A percentile compares a stretch with the other conserved stretches of the same genome.
Evolutionary conservation across 1,140 invertebrate genomes (phyloP).

Genomic region (Helicoverpa zea): DNA sequence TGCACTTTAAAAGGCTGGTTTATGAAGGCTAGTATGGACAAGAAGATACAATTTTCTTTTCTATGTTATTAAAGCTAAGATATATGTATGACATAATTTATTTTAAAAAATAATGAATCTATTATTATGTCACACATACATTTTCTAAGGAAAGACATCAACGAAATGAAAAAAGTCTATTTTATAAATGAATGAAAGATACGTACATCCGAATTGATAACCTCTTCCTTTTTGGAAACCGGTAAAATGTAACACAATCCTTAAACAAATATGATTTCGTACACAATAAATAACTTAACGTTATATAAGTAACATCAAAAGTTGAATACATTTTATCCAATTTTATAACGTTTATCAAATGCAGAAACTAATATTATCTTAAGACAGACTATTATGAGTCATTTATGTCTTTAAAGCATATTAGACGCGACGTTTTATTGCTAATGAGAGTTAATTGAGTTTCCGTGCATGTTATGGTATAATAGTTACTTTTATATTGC

Average conservation of each 20-base stretch:
- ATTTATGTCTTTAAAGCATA: constrained; percentile 10
- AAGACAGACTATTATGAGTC: constrained; percentile 6
- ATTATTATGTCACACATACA: neutral
- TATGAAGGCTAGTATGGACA: too few relatives aligned
- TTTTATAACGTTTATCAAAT: neutral
- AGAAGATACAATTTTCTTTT: too few relatives aligned
- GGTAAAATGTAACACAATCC: neutral
- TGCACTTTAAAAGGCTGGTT: neutral
- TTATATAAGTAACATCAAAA: too few relatives aligned
- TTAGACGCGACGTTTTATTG: constrained; percentile 16
- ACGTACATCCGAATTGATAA: too few relatives aligned
- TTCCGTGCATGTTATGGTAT: constrained; percentile 33
- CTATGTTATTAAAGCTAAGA: too few relatives aligned
- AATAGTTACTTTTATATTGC: neutral
- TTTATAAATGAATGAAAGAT: too few relatives aligned
- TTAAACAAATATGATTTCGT: neutral
- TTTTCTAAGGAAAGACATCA: constrained; percentile 4
- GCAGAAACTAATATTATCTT: neutral
- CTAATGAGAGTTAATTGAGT: constrained; percentile 37
- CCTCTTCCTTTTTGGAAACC: too few relatives aligned
- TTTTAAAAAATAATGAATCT: too few relatives aligned
- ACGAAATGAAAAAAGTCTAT: neutral
- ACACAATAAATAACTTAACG: neutral
- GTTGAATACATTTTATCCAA: neutral
- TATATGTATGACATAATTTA: too few relatives aligned